Evolutionary conservation across 1,140 invertebrate genomes (phyloP), one percentile per base, ranked within the genome.

Genomic region (Antheraea pernyi): DNA sequence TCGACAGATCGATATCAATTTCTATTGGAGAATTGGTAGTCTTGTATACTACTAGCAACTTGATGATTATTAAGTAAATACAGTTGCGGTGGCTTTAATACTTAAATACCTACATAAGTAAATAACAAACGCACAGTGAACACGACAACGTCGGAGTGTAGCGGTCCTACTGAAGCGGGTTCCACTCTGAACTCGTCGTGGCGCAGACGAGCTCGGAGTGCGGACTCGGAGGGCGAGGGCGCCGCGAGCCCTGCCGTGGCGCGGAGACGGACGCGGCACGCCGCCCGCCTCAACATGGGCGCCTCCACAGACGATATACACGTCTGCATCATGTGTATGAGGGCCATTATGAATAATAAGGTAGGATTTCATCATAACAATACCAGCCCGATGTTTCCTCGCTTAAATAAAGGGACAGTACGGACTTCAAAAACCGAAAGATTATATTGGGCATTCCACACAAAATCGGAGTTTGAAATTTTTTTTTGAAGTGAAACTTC

Each of bases 291-390:
- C 39, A 99, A 99, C 87, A 99, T 99, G 97, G 99, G 98, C 58
- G 98, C 99, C 81, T 97, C 98, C 58, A 98, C 98, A 75, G 99
- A 99, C 91, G 99, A 99, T 88, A 99, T 99, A 77, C 99, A 99
- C 92, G 98, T 99, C 67, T 99, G 98, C 94, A 99, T 99, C 78
- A 97, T 99, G 95, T 99, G 99, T 93, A 96, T 99, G 93, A 94
- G 99, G 39, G 99, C 99, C 65, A 99, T 99, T 80, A 99, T 99
- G 99, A 99, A 99, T 93, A 99, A 99, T 89, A 99, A 99, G 95
- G 97, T 97, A 93, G 19, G 13, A 6, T 30, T 2, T 30, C 22
- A 30, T 30, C 22, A 30, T 30, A n/a, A n/a, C n/a, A n/a, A n/a
- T n/a, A n/a, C n/a, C n/a, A n/a, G n/a, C n/a, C n/a, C n/a, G n/a